Base-by-base conservation (phyloP, 2,888 invertebrate genomes). In the Conops quadrifasciatus region DNA sequence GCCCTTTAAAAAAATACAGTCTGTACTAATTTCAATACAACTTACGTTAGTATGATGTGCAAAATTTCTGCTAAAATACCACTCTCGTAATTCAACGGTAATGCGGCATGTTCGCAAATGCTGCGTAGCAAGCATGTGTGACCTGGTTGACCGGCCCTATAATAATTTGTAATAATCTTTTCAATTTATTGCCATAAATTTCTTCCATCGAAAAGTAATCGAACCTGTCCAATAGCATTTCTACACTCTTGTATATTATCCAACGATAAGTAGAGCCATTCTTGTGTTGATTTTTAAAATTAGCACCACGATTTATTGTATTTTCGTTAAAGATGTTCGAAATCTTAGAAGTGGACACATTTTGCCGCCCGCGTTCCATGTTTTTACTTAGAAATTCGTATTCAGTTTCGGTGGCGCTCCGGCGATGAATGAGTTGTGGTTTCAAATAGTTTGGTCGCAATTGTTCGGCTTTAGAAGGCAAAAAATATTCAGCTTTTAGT, bases 11-110 rank as follows among this genome's bases (percentile, higher is more conserved):
- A 13, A 15, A 15, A 15, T 13, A 66, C n/a, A 7, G 21, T 45
- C 36, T 45, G 5, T 9, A 26, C 9, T 49, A 19, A 5, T 13
- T 15, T 7, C n/a, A 30, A 21, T 19, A 26, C 16, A 79, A 87
- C 90, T 89, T 87, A 92, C 90, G 92, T 92, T 82, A 94, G 88
- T 80, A 93, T 84, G 77, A 93, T 90, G 86, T 93, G 91, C 75
- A 93, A 87, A 80, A 94, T 87, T 87, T 94, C 91, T 30, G 91
- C 92, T 75, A 93, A 88, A 79, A 94, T 87, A 5, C 93, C 93
- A 78, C 91, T 91, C 78, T 90, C 89, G 80, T 90, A 88, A 76
- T 88, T 88, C 80, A 93, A 89, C 66, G 92, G 90, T 73, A 89
- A 87, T 77, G 90, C 89, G 0, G 93, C 91, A 36, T 91, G 89